A percentile compares a stretch with the other conserved stretches of the same genome.
Evolutionary conservation across 2,113 vertebrate genomes (phyloP).

Genomic region (Hiodon tergisus): DNA sequence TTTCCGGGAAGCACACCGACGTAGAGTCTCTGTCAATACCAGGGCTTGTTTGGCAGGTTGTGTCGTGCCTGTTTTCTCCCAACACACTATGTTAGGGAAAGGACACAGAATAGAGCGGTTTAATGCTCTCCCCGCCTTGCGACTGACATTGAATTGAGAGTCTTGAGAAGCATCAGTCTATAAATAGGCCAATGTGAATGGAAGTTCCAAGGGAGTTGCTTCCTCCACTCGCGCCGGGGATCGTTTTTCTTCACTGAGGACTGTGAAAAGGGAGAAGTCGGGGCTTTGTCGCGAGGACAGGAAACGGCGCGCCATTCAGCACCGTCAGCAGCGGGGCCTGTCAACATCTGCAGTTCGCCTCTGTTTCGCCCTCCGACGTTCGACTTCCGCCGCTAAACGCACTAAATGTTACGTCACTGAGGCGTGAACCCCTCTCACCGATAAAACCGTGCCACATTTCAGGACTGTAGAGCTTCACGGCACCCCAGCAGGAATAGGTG

Average conservation of each 20-base stretch:
- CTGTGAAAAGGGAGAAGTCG: slow-evolving; percentile 16
- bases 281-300: background rate
- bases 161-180: slow-evolving; percentile 21
- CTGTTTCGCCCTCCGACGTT: background rate
- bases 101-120: slow-evolving; percentile 26
- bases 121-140: slow-evolving; percentile 19
- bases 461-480: too few species aligned
- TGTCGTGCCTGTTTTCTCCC: background rate
- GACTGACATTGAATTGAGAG: slow-evolving; percentile 26
- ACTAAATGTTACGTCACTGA: too few species aligned
- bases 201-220: background rate
- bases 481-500: too few species aligned
- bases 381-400: too few species aligned
- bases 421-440: too few species aligned
- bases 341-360: background rate
- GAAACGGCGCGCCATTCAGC: background rate
- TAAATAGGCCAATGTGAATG: slow-evolving; percentile 20
- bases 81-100: slow-evolving; percentile 37
- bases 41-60: too few species aligned
- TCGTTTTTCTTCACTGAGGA: slow-evolving; percentile 14
- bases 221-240: background rate
- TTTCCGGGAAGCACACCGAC: too few species aligned
- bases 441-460: too few species aligned
- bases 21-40: too few species aligned
- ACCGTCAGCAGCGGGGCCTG: background rate